A percentile compares a stretch with the other conserved stretches of the same genome.
Evolutionary conservation across 2,797 vertebrate species (phyloP).

Genomic region (Gadopsis bispinosus): DNA sequence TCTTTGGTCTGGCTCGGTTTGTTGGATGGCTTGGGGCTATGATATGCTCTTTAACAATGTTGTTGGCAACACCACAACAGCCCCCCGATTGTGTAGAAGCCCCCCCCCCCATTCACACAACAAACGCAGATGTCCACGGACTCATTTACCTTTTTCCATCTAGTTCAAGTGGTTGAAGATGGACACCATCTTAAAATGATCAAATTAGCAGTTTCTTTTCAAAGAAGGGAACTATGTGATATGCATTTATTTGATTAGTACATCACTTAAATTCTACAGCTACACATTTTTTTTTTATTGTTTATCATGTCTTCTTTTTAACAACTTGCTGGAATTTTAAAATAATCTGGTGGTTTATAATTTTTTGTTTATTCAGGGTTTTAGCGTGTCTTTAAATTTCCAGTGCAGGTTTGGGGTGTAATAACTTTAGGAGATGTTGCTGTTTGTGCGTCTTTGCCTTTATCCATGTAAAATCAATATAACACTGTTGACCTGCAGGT

Average conservation of each 20-base stretch:
- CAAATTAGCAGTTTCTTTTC: not conserved
- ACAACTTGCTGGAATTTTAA: not conserved
- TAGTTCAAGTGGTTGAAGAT: not conserved
- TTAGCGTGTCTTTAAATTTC: slow-evolving; percentile 30
- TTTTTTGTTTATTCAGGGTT: slow-evolving; percentile 20
- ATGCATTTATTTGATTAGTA: not conserved
- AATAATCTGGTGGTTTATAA: slow-evolving; percentile 10
- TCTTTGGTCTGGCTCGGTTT: not conserved
- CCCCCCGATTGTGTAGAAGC: slow-evolving; percentile 7
- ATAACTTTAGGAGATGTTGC: slow-evolving; percentile 10
- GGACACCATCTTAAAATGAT: slow-evolving; percentile 12
- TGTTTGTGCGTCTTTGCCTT: slow-evolving; percentile 3
- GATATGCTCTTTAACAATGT: slow-evolving; percentile 11
- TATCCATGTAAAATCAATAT: slow-evolving; percentile 9
- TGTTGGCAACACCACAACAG: slow-evolving; percentile 30
- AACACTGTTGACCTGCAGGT: not conserved
- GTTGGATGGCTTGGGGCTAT: not conserved
- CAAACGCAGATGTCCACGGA: slow-evolving; percentile 3
- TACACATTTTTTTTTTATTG: slow-evolving; percentile 1
- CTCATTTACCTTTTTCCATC: not conserved
- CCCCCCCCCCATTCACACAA: not conserved
- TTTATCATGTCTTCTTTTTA: slow-evolving; percentile 1
- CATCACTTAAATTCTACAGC: not conserved
- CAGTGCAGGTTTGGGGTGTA: not conserved
- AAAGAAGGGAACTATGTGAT: not conserved